Percentiles rank a stretch among this genome's conserved stretches.
phyloP scores from a whole-genome alignment of 2,888 invertebrate species.

The Metallyticus violacea region DNA sequence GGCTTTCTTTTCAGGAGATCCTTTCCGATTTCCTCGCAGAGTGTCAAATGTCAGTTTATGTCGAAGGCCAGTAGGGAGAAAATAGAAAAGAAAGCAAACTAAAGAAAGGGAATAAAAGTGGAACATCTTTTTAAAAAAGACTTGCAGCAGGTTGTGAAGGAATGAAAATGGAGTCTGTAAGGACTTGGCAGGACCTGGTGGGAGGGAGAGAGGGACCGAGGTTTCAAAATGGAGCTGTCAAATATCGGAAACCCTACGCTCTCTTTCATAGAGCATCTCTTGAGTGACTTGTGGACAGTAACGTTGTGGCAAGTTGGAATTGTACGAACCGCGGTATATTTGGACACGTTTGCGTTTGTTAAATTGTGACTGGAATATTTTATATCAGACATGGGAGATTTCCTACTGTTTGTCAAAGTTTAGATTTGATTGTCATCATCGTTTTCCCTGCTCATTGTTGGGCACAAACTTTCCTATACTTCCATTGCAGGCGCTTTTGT shows the following conservation, averaged over 20 bases:
- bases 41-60: slow-evolving; percentile 20
- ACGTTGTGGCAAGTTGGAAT: no score
- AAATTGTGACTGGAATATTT: no score
- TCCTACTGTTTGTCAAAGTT: no score
- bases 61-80: slow-evolving; percentile 4
- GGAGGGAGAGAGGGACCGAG: neutral
- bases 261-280: neutral
- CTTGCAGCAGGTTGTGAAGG: neutral
- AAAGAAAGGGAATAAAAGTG: slow-evolving; percentile 1
- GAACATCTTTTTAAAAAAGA: slow-evolving; percentile 7
- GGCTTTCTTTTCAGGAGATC: neutral
- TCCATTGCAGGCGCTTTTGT: no score
- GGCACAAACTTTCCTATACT: no score
- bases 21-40: neutral
- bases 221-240: slow-evolving; percentile 11
- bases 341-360: neutral
- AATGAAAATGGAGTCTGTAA: slow-evolving; percentile 14
- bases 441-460: no score
- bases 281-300: neutral
- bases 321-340: neutral
- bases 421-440: no score
- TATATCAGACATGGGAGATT: no score
- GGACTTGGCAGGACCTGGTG: neutral
- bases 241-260: neutral
- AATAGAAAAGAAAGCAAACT: no score